Percentiles rank a stretch among this genome's conserved stretches.
phyloP scores from a whole-genome alignment of 2,888 invertebrate genomes.

The Notodonta ziczac region DNA sequence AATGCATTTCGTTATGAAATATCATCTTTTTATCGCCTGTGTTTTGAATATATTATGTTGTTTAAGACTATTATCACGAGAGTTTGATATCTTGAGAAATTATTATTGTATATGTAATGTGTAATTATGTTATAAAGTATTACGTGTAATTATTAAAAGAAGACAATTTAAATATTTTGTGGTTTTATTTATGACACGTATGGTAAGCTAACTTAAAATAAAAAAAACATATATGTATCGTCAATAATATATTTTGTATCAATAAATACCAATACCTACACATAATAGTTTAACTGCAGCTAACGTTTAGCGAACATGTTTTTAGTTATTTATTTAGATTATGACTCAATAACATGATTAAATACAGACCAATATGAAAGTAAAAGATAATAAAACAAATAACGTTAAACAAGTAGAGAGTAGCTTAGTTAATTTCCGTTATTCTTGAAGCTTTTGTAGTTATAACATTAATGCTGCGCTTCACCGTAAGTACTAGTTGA shows the following conservation, averaged over 20 bases:
- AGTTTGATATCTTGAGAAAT: slow-evolving; percentile 82
- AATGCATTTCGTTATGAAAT: slow-evolving; percentile 78
- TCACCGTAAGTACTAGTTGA: too few relatives aligned
- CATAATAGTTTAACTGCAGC: not conserved
- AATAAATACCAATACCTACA: not conserved
- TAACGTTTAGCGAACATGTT: slow-evolving; percentile 1
- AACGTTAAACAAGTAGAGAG: too few relatives aligned
- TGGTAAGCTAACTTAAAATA: too few relatives aligned
- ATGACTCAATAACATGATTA: not conserved
- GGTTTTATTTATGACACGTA: slow-evolving; percentile 47
- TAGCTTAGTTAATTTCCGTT: too few relatives aligned
- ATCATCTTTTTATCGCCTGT: slow-evolving; percentile 71
- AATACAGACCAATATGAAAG: slow-evolving; percentile 12
- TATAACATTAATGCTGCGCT: too few relatives aligned
- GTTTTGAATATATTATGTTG: slow-evolving; percentile 74
- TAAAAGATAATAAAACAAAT: slow-evolving; percentile 6
- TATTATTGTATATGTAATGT: slow-evolving; percentile 82
- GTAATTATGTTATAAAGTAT: slow-evolving; percentile 85
- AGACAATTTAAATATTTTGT: slow-evolving; percentile 74
- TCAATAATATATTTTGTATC: not conserved
- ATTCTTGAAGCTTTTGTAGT: too few relatives aligned
- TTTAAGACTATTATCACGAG: slow-evolving; percentile 71
- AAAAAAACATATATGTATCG: not conserved
- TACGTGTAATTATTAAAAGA: slow-evolving; percentile 84
- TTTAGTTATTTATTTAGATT: too few relatives aligned